A percentile compares a stretch with the other conserved stretches of the same genome.
Conservation (phyloP, 2,888 invertebrate genomes). For the Iphiclides podalirius region DNA sequence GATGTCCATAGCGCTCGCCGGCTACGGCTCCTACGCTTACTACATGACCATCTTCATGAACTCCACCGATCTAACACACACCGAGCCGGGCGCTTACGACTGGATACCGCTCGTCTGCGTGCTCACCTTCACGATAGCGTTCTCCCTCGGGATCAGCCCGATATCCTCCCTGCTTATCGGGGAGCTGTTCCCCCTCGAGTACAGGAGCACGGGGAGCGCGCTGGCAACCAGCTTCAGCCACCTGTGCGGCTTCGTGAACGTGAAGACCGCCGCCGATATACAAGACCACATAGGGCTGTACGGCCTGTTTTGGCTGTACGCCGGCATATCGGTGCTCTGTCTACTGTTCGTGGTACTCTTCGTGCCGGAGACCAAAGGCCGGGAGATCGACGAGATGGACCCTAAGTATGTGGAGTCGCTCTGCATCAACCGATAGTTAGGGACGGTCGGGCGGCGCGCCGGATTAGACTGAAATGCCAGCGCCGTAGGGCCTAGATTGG, state of each 20-base stretch:
- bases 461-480: constrained; percentile 32
- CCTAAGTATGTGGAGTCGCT: constrained; percentile 82
- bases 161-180: constrained; percentile 86
- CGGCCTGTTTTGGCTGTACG: constrained; percentile 93
- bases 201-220: constrained; percentile 83
- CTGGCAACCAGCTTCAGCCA: constrained; percentile 91
- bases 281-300: constrained; percentile 86
- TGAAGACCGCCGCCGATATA: constrained; percentile 91
- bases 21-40: constrained; percentile 92
- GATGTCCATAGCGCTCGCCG: constrained; percentile 91
- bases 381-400: constrained; percentile 93
- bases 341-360: constrained; percentile 90
- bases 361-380: constrained; percentile 95
- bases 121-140: constrained; percentile 90
- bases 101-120: constrained; percentile 93
- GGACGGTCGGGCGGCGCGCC: too few relatives aligned
- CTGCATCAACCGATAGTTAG: constrained; percentile 77
- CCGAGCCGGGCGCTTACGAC: constrained; percentile 81
- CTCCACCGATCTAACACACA: constrained; percentile 49
- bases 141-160: constrained; percentile 88
- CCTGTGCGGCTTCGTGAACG: constrained; percentile 91
- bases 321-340: constrained; percentile 88
- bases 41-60: constrained; percentile 83
- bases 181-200: constrained; percentile 86
- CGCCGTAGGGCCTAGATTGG: constrained; percentile 19